A percentile compares a stretch with the other conserved stretches of the same genome.
Conservation (phyloP, 2,888 invertebrate genomes). For the Melolontha melolontha region DNA sequence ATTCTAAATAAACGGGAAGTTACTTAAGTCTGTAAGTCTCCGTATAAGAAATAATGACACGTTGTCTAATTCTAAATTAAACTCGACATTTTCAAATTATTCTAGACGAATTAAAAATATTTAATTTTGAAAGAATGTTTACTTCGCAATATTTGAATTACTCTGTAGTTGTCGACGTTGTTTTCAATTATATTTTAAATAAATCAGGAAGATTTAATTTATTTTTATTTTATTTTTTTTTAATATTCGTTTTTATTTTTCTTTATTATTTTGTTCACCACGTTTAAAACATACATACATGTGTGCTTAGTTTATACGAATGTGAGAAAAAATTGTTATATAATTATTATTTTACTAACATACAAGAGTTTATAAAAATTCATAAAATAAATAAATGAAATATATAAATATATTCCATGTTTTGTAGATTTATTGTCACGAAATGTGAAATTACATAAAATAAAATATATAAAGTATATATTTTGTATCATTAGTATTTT, state of each 20-base stretch:
- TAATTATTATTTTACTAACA: constrained; percentile 62
- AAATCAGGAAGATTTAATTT: not conserved
- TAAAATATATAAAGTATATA: constrained; percentile 40
- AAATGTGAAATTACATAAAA: constrained; percentile 53
- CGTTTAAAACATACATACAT: constrained; percentile 11
- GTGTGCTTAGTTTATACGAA: constrained; percentile 59
- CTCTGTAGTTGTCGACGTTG: no score
- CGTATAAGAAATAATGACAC: not conserved
- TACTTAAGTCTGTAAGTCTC: no score
- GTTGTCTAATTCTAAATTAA: not conserved
- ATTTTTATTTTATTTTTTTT: not conserved
- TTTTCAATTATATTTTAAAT: not conserved
- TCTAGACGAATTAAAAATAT: no score
- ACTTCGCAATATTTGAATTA: no score
- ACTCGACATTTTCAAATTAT: not conserved
- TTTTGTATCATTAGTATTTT: not conserved
- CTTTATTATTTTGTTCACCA: no score
- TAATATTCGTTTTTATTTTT: no score
- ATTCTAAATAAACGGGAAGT: no score
- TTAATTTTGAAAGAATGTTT: no score
- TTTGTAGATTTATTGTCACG: constrained; percentile 63
- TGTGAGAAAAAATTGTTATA: constrained; percentile 57
- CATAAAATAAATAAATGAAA: constrained; percentile 28
- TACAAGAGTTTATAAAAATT: constrained; percentile 64
- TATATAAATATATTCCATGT: constrained; percentile 61